Evolutionary conservation across 2,888 invertebrate genomes (phyloP).

Genomic region (Acholoe squamosa): DNA sequence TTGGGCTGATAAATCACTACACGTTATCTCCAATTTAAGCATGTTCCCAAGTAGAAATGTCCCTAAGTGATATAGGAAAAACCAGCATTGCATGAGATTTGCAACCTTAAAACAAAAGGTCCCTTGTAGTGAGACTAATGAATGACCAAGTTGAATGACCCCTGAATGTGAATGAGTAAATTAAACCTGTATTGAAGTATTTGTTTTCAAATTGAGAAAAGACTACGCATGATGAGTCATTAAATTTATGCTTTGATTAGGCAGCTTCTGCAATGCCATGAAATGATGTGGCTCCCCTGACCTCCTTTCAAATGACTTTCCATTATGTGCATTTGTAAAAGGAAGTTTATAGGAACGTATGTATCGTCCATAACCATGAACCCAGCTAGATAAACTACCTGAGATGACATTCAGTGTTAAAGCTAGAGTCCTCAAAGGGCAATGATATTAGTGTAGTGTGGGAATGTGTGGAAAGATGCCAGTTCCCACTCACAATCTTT

Average conservation of each 20-base stretch:
- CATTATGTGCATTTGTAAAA: not conserved
- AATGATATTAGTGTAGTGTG: not conserved
- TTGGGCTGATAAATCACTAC: not conserved
- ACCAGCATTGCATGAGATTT: not conserved
- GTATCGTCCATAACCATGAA: too few relatives aligned
- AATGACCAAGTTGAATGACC: not conserved
- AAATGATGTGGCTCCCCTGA: not conserved
- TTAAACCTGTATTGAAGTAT: too few relatives aligned
- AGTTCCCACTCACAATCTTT: slow-evolving; percentile 2
- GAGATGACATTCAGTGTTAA: too few relatives aligned
- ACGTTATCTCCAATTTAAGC: too few relatives aligned
- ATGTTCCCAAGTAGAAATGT: not conserved
- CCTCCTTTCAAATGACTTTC: not conserved
- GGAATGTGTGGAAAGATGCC: slow-evolving; percentile 45
- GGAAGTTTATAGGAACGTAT: too few relatives aligned
- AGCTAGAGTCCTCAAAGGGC: not conserved
- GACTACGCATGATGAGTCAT: too few relatives aligned
- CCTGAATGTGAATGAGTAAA: too few relatives aligned
- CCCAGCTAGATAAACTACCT: too few relatives aligned
- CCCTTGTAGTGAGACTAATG: not conserved
- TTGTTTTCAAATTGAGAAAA: too few relatives aligned
- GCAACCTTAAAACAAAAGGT: not conserved
- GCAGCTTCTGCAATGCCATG: not conserved
- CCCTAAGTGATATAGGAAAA: not conserved
- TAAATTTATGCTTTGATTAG: too few relatives aligned